Evolutionary conservation across 2,113 vertebrate genomes (phyloP).

Genomic region (Apeltes quadracus): DNA sequence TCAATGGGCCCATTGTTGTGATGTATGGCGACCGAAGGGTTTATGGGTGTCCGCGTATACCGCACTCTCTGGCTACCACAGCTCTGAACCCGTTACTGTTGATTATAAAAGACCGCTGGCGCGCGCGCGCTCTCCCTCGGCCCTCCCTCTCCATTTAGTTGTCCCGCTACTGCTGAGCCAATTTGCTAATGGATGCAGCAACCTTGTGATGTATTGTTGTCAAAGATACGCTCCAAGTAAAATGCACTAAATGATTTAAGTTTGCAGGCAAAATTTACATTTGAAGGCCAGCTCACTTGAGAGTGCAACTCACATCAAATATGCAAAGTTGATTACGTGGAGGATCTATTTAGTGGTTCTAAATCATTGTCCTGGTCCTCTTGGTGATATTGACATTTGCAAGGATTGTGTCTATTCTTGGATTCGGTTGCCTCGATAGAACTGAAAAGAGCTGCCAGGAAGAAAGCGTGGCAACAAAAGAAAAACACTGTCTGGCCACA

Average conservation of each 20-base stretch:
- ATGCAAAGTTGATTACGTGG: slow-evolving; percentile 77
- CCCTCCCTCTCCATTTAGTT: slow-evolving; percentile 52
- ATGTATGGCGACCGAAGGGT: slow-evolving; percentile 48
- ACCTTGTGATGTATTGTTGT: slow-evolving; percentile 81
- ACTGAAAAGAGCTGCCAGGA: slow-evolving; percentile 56
- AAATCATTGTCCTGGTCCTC: slow-evolving; percentile 72
- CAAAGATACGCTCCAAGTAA: slow-evolving; percentile 74
- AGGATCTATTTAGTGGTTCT: slow-evolving; percentile 73
- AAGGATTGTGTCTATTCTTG: slow-evolving; percentile 55
- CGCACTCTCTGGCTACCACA: slow-evolving; percentile 62
- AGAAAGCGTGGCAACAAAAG: slow-evolving; percentile 36
- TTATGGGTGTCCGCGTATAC: slow-evolving; percentile 60
- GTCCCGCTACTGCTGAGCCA: slow-evolving; percentile 70
- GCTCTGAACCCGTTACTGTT: slow-evolving; percentile 63
- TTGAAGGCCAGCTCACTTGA: slow-evolving; percentile 73
- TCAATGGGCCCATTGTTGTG: slow-evolving; percentile 63
- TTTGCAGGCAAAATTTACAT: slow-evolving; percentile 74
- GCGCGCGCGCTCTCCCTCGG: slow-evolving; percentile 48
- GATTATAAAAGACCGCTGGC: slow-evolving; percentile 65
- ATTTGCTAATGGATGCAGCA: slow-evolving; percentile 82
- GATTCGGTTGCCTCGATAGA: slow-evolving; percentile 46
- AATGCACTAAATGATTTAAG: slow-evolving; percentile 76
- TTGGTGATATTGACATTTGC: slow-evolving; percentile 70
- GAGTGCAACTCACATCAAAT: slow-evolving; percentile 71
- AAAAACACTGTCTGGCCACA: slow-evolving; percentile 34